Evolutionary conservation across 2,113 vertebrate species (phyloP), one percentile per base, ranked within the genome.

Genomic region (Dendrocopos noguchii): DNA sequence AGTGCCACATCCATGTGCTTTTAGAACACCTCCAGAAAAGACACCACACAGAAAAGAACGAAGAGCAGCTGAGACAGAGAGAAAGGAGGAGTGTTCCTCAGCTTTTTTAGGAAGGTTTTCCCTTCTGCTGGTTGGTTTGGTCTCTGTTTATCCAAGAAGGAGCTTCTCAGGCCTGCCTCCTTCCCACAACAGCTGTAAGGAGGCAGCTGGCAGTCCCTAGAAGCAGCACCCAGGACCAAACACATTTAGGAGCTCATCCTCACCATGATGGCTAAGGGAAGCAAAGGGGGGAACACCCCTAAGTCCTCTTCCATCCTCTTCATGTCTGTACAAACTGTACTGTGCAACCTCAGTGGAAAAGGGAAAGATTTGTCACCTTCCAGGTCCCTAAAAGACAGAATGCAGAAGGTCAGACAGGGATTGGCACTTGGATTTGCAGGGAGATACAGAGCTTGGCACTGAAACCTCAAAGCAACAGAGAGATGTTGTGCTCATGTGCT

Each of bases 221-320:
- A 63, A 27, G n/a, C 29, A 75, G 0, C 21, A 50, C 39, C 56
- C 70, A 68, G 31, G n/a, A 68, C 29, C 67, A 68, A 21, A 22
- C 9, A 19, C 0, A 0, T 57, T 24, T n/a, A 8, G 57, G 56
- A 50, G 10, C 9, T 65, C 21, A 52, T 79, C 47, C 70, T 19
- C 53, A 33, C 14, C 21, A 21, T 2, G 5, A 24, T 28, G 50
- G 33, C 56, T 28, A 50, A 66, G 31, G 70, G 36, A 57, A 47
- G 24, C 39, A 56, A 80, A 34, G 3, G 10, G 20, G n/a, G 14
- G 14, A 22, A 42, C 31, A 33, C 75, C 3, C 0, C 31, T 36
- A 19, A 47, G 27, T 75, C 64, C 3, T 16, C 13, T 47, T 24
- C 17, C 29, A 9, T 84, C 36, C 53, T 64, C 67, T 84, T 52